Conservation (phyloP, 2,113 vertebrate genomes). For the Aviceda subcristata region DNA sequence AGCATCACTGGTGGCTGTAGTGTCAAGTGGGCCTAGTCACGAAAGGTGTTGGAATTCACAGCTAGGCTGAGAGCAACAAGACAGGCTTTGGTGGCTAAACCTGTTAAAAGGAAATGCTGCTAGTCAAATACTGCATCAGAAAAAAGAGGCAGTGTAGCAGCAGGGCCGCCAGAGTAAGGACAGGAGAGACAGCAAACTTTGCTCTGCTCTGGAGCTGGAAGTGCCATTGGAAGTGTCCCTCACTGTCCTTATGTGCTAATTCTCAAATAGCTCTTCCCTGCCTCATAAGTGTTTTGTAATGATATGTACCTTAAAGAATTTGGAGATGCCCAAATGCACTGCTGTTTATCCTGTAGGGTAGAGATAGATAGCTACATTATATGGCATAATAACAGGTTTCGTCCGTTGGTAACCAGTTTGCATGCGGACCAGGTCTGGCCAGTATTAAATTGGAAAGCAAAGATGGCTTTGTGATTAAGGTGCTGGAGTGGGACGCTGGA, state of each 20-base stretch:
- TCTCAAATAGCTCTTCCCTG: background rate
- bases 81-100: background rate
- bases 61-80: background rate
- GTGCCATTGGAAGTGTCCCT: background rate
- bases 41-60: background rate
- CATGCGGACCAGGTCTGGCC: conserved; percentile 57
- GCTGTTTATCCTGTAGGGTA: conserved; percentile 60
- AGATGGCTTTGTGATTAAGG: conserved; percentile 58
- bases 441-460: conserved; percentile 56
- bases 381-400: conserved; percentile 41
- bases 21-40: accelerated
- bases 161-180: background rate
- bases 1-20: background rate
- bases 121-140: background rate
- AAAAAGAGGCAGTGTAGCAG: background rate
- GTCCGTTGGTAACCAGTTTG: conserved; percentile 9
- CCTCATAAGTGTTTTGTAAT: background rate
- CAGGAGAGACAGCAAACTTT: background rate
- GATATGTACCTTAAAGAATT: background rate
- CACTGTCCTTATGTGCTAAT: background rate
- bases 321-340: background rate
- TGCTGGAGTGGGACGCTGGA: conserved; percentile 53
- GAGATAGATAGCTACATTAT: conserved; percentile 26
- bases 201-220: background rate
- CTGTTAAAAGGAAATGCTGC: background rate